Evolutionary conservation across 2,797 vertebrate genomes (phyloP).

Genomic region (Heterohyrax brucei): DNA sequence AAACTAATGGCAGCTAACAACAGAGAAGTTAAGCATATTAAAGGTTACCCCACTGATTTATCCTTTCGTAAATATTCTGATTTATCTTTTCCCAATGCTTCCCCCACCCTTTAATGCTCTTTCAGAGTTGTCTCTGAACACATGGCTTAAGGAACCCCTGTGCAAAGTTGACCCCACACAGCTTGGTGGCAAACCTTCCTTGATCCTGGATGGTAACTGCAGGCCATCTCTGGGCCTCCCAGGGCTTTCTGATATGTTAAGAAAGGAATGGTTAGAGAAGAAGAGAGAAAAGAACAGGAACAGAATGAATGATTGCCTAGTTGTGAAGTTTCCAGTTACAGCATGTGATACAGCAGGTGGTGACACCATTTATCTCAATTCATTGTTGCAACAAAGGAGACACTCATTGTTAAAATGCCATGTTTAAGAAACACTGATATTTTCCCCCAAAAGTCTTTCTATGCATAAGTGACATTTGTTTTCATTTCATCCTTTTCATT

Average conservation of each 20-base stretch:
- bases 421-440: background rate
- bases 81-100: no score
- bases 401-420: background rate
- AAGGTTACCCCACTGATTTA: accelerated
- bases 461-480: background rate
- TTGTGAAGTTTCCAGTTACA: background rate
- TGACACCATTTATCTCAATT: background rate
- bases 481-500: no score
- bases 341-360: background rate
- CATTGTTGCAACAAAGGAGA: background rate
- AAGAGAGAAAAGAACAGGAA: background rate
- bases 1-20: no score
- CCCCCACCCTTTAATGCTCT: background rate
- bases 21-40: background rate
- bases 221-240: no score
- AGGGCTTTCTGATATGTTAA: background rate
- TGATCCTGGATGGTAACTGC: no score
- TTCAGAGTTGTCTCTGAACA: background rate
- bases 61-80: background rate
- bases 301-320: background rate
- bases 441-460: background rate
- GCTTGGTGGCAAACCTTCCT: no score
- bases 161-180: background rate
- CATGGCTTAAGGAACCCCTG: background rate
- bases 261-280: background rate